Evolutionary conservation across 2,113 vertebrate genomes (phyloP).

Genomic region (Lasiurus borealis): DNA sequence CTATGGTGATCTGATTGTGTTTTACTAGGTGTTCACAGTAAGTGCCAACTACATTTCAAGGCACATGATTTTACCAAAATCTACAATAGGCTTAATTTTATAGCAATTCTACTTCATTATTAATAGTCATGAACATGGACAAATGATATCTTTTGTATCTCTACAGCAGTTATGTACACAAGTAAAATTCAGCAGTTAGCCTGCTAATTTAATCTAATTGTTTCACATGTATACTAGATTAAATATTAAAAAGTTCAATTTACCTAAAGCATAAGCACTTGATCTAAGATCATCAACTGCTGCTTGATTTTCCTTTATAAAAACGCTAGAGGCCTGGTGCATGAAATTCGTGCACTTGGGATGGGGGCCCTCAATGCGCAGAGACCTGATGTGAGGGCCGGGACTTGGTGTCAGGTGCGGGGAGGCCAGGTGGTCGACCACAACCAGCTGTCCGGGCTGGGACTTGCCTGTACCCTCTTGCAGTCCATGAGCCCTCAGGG

Average conservation of each 20-base stretch:
- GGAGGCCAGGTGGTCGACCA: too few relatives aligned
- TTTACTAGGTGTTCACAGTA: not conserved
- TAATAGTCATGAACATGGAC: not conserved
- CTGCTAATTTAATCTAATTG: constrained; percentile 41
- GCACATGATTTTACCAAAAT: constrained; percentile 46
- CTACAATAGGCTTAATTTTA: constrained; percentile 34
- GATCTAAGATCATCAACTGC: constrained; percentile 35
- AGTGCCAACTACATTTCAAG: not conserved
- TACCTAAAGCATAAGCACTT: constrained; percentile 37
- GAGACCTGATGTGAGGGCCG: too few relatives aligned
- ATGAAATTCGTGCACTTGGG: too few relatives aligned
- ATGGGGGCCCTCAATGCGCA: too few relatives aligned
- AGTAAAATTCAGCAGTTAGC: constrained; percentile 54
- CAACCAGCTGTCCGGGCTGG: too few relatives aligned
- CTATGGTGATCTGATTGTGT: not conserved
- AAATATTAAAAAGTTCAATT: constrained; percentile 52
- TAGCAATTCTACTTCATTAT: constrained; percentile 45
- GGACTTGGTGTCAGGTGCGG: too few relatives aligned
- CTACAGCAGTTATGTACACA: constrained; percentile 28
- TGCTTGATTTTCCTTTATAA: constrained; percentile 54
- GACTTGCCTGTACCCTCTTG: too few relatives aligned
- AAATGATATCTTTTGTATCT: constrained; percentile 31
- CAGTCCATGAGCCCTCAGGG: too few relatives aligned
- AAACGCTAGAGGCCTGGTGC: not conserved
- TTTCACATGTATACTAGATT: constrained; percentile 9